Evolutionary conservation across 92 coral and sea anemone species (phyloP).

Genomic region (Micromussa lordhowensis): DNA sequence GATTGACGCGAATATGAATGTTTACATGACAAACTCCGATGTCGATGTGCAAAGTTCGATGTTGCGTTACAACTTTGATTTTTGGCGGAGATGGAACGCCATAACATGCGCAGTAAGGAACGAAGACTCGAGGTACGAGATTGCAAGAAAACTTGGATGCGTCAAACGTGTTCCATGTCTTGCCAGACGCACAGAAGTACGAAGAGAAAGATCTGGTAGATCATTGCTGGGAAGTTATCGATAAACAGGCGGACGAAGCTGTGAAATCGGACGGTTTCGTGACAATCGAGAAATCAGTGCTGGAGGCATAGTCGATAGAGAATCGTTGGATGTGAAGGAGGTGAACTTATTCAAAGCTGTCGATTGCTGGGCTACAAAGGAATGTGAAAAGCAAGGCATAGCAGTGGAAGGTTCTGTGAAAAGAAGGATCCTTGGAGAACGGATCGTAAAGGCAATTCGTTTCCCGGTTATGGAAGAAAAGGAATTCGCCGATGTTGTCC

Average conservation of each 20-base stretch:
- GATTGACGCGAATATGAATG: no score
- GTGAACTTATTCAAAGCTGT: constrained; percentile 74
- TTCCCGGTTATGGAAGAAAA: constrained; percentile 24
- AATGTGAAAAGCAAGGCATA: constrained; percentile 6
- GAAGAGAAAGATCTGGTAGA: constrained; percentile 51
- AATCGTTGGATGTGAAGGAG: constrained; percentile 43
- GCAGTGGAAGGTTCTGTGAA: constrained; percentile 33
- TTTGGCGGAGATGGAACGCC: no score
- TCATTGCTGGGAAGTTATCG: constrained; percentile 69
- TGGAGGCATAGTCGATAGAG: constrained; percentile 42
- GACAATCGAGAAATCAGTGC: constrained; percentile 25
- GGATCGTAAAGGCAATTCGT: background rate
- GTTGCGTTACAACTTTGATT: no score
- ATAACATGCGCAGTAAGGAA: no score
- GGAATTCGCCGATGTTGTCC: constrained; percentile 37
- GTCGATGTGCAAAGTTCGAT: no score
- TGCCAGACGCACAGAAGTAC: constrained; percentile 50
- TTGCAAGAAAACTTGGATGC: constrained; percentile 30
- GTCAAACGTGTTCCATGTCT: constrained; percentile 55
- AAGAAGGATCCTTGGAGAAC: constrained; percentile 54
- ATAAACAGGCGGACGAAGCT: constrained; percentile 46
- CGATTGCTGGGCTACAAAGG: no score
- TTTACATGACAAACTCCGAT: no score
- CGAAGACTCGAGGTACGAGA: no score
- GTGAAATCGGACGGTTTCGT: constrained; percentile 58